A percentile compares a stretch with the other conserved stretches of the same genome.
These are phyloP conservation scores for Gnathonemus longibarbis DNA, from an alignment of 2,113 vertebrate species.

Conservation along the genomic window DNA sequence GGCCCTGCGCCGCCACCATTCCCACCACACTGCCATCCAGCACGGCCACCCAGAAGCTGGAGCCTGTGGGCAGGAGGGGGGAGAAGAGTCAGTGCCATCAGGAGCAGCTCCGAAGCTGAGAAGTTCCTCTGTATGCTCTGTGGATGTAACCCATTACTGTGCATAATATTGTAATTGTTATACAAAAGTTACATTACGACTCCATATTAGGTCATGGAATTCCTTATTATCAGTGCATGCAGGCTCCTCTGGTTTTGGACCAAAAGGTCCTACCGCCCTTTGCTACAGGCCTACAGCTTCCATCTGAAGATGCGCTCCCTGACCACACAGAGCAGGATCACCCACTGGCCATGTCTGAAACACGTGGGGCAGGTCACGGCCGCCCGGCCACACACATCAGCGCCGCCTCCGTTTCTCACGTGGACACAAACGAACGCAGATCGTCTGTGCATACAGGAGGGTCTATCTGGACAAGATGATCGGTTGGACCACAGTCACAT, in stretches of 20 bases:
- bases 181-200: background rate
- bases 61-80: conserved; percentile 61
- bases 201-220: background rate
- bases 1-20: conserved; percentile 85
- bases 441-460: background rate
- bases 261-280: background rate
- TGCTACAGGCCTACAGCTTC: background rate
- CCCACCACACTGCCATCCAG: conserved; percentile 88
- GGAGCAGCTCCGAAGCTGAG: background rate
- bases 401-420: background rate
- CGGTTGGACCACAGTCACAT: background rate
- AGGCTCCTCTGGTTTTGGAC: background rate
- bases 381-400: background rate
- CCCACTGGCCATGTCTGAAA: background rate
- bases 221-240: background rate
- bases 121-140: background rate
- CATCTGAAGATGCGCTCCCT: background rate
- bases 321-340: background rate
- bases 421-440: background rate
- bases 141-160: background rate
- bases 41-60: conserved; percentile 95
- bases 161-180: background rate
- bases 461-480: background rate
- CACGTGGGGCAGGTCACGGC: background rate
- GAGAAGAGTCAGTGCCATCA: background rate